phyloP scores from a whole-genome alignment of 2,797 vertebrate species.

The Chiroxiphia lanceolata region DNA sequence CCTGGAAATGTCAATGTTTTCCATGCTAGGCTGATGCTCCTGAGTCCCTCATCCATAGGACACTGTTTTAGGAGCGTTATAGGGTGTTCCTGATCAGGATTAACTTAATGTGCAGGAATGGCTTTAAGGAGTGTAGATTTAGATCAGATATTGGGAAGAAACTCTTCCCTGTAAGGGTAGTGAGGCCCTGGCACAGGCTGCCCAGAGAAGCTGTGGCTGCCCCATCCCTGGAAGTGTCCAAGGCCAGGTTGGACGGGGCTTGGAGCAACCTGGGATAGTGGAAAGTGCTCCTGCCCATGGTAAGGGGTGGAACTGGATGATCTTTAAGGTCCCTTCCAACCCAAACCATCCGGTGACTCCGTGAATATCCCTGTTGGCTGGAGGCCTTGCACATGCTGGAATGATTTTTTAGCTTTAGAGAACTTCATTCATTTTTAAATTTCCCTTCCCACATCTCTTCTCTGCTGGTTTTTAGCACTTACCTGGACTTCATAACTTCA shows the following conservation, averaged over 20 bases:
- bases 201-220: neutral
- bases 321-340: neutral
- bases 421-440: neutral
- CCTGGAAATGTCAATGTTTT: accelerated
- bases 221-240: neutral
- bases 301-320: neutral
- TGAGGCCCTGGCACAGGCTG: accelerated
- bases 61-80: neutral
- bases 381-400: neutral
- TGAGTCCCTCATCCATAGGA: neutral
- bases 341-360: neutral
- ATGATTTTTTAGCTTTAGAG: neutral
- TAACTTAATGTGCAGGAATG: neutral
- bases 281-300: neutral
- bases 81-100: neutral
- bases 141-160: neutral
- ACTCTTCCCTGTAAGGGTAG: neutral
- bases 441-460: neutral
- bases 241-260: accelerated
- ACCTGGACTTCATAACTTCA: neutral
- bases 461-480: neutral
- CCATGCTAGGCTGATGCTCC: neutral
- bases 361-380: neutral
- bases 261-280: accelerated
- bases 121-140: neutral